Percentiles rank a stretch among this genome's conserved stretches.
These are phyloP conservation scores for Anastrepha obliqua DNA, from an alignment of 1,140 invertebrate species.

Conservation along the genomic window DNA sequence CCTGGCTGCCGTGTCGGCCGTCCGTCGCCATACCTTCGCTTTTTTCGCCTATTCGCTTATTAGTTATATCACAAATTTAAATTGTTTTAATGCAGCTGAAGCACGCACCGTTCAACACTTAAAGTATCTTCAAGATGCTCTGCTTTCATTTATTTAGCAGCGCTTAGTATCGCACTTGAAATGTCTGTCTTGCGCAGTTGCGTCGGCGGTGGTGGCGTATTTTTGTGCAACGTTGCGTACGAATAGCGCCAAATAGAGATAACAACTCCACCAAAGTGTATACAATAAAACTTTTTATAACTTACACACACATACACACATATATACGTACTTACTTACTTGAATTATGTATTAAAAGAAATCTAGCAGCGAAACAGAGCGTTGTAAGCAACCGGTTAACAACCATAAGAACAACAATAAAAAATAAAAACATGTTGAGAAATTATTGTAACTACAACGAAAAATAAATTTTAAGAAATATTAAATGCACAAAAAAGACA, in stretches of 20 bases:
- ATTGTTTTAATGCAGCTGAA: neutral
- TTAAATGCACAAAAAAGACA: neutral
- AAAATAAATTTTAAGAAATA: conserved; percentile 11
- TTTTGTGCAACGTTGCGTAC: conserved; percentile 27
- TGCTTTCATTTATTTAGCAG: neutral
- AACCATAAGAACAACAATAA: conserved; percentile 8
- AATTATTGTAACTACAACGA: neutral
- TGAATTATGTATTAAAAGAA: neutral
- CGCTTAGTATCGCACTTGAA: neutral
- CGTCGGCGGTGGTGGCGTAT: neutral
- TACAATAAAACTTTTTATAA: neutral
- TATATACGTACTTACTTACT: neutral
- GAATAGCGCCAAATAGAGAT: conserved; percentile 14
- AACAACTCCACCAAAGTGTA: neutral
- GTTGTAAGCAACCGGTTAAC: conserved; percentile 49
- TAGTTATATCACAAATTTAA: conserved; percentile 44
- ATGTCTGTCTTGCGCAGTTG: neutral
- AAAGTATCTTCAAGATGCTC: neutral
- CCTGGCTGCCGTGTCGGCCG: neutral
- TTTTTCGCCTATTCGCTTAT: neutral
- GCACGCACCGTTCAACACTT: conserved; percentile 24
- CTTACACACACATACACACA: neutral
- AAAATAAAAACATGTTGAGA: neutral
- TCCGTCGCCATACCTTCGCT: neutral
- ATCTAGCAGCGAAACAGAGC: conserved; percentile 38